phyloP scores from a whole-genome alignment of 2,113 vertebrate species.

The Leuciscus idus region DNA sequence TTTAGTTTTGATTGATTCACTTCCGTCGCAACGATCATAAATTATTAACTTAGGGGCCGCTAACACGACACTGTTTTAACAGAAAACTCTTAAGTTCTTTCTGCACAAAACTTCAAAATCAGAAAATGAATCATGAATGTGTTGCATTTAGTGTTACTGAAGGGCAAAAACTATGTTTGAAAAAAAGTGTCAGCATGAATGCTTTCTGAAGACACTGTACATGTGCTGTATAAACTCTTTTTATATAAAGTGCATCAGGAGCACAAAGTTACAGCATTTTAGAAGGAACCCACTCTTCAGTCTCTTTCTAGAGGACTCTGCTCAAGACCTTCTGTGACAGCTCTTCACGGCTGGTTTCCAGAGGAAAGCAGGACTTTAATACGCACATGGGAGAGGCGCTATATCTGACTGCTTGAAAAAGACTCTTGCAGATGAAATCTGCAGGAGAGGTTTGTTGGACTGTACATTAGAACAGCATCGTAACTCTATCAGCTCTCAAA shows the following conservation, averaged over 20 bases:
- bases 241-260: background rate
- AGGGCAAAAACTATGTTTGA: background rate
- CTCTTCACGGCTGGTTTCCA: slow-evolving; percentile 36
- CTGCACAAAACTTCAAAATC: too few species aligned
- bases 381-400: slow-evolving; percentile 46
- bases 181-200: background rate
- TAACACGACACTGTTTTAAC: too few species aligned
- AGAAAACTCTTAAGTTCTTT: too few species aligned
- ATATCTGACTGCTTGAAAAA: slow-evolving; percentile 38
- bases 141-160: background rate
- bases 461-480: slow-evolving; percentile 30
- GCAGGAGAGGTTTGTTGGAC: slow-evolving; percentile 30
- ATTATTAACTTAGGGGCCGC: too few species aligned
- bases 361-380: slow-evolving; percentile 47
- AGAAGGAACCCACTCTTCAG: background rate
- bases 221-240: background rate
- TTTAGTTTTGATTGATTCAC: too few species aligned
- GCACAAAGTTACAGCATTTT: slow-evolving; percentile 1
- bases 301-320: background rate
- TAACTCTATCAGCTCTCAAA: slow-evolving; percentile 45
- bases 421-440: slow-evolving; percentile 48
- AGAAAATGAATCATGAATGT: background rate
- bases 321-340: slow-evolving; percentile 9
- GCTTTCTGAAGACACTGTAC: background rate
- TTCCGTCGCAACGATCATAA: too few species aligned